A percentile compares a stretch with the other conserved stretches of the same genome.
Evolutionary conservation across 2,113 vertebrate species (phyloP).

Genomic region (Nematolebias whitei): DNA sequence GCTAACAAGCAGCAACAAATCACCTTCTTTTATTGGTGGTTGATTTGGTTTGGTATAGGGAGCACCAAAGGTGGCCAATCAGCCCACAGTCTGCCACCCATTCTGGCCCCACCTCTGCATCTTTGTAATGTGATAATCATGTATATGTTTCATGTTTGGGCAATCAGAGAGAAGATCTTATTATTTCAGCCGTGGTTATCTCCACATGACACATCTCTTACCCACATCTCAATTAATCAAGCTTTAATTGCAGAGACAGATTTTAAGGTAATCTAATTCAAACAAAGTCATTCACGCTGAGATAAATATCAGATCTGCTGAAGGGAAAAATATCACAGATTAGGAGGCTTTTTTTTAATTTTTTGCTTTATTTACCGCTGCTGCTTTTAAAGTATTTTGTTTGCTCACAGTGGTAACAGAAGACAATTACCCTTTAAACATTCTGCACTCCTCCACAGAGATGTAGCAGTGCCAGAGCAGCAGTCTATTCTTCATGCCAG

Average conservation of each 20-base stretch:
- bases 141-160: slow-evolving; percentile 2
- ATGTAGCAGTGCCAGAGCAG: not conserved
- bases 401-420: slow-evolving; percentile 27
- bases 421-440: slow-evolving; percentile 44
- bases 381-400: slow-evolving; percentile 49
- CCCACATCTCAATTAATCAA: slow-evolving; percentile 33
- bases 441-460: slow-evolving; percentile 13
- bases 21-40: not conserved
- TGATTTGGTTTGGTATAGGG: not conserved
- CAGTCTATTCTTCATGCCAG: slow-evolving; percentile 3
- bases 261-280: slow-evolving; percentile 55
- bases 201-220: slow-evolving; percentile 24
- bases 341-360: slow-evolving; percentile 25
- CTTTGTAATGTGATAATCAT: slow-evolving; percentile 3
- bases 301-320: slow-evolving; percentile 47
- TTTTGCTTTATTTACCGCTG: slow-evolving; percentile 39
- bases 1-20: not conserved
- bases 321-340: slow-evolving; percentile 27
- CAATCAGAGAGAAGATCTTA: slow-evolving; percentile 32
- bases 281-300: slow-evolving; percentile 32
- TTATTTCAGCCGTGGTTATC: slow-evolving; percentile 46
- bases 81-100: not conserved
- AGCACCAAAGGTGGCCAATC: slow-evolving; percentile 13
- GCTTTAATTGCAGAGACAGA: slow-evolving; percentile 38
- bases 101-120: not conserved